Evolutionary conservation across 2,113 vertebrate genomes (phyloP), one percentile per base, ranked within the genome.

Genomic region (Sebastes fasciatus): DNA sequence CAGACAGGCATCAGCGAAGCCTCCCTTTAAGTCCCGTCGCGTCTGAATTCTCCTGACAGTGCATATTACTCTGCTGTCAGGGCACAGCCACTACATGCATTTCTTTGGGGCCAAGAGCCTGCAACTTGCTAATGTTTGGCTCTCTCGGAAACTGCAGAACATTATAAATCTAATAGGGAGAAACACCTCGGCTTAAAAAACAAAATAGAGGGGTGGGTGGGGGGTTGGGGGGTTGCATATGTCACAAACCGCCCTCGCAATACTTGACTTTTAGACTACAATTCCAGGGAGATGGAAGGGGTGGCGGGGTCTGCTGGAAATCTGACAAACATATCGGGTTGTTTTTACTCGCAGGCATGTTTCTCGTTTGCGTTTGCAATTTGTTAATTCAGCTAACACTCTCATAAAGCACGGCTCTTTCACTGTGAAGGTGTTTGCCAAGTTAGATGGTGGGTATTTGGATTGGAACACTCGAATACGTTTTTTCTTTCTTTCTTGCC

Each of bases 1-100:
- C 79, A 94, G 94, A 93, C 93, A 94, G 93, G 87, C 93, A 94
- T 94, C 94, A 90, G 86, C 80, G 84, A 85, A 90, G 88, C 79
- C 90, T 88, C 76, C 55, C 80, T 87, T 86, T 82, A 77, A 85
- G 85, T 87, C 89, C 86, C 57, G 72, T 79, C 57, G 76, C 65
- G 87, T 85, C 90, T 88, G 87, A 92, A 86, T 73, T 89, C 87
- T 86, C 89, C 86, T 92, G 90, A 92, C 88, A 82, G 86, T 76
- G 90, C 75, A 45, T 76, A 93, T 93, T 94, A 92, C 85, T 91
- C 76, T 72, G 83, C 84, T 89, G 87, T 94, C 91, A 88, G 74
- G 77, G 66, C 62, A 57, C 68, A 54, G 61, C 69, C 83, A 78
- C 85, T 77, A 34, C 84, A 66, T 62, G 68, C 26, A 4, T 8